Evolutionary conservation across 2,888 invertebrate genomes (phyloP), one percentile per base, ranked within the genome.

Genomic region (Zootermopsis nevadensis): DNA sequence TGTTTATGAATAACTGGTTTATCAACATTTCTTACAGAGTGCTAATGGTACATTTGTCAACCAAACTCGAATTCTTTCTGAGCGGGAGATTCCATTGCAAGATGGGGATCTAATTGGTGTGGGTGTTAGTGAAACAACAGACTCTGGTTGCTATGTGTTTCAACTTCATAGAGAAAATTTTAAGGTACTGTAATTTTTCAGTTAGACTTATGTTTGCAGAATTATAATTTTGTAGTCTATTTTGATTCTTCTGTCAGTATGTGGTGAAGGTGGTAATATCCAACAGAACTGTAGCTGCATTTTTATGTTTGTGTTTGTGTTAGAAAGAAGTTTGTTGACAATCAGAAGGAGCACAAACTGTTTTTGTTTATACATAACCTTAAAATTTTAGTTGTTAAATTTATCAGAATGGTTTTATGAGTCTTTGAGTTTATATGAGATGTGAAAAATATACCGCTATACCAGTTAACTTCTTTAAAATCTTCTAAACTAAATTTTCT

Each of bases 31-130:
- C 80, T 81, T 81, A n/a, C 48, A 81, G 81, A 81, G 81, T 48
- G 12, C 81, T n/a, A 81, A 81, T 48, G 81, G 81, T 4, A 85
- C 92, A 31, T 93, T 88, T 88, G 88, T 93, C 81, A 93, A 93
- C 80, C 88, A 88, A 3, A 87, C 86, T 8, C 89, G 87, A 87
- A 91, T 92, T 86, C 85, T 88, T 24, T 87, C 89, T 55, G 88
- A 89, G 74, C 86, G 86, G 27, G 89, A 90, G 76, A 88, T 89
- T 83, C 84, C 86, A 74, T 85, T 93, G 27, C 87, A 87, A 79
- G 88, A 91, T 74, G 89, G 89, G 72, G 92, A 93, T 88, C 85
- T 91, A 27, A 89, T 93, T 86, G 92, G 93, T 10, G 89, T 93
- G 86, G 93, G 93, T 15, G 86, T 88, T 30, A 86, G 89, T 80